phyloP scores from a whole-genome alignment of 2,113 vertebrate species.

The Coptodon bakossiorum region DNA sequence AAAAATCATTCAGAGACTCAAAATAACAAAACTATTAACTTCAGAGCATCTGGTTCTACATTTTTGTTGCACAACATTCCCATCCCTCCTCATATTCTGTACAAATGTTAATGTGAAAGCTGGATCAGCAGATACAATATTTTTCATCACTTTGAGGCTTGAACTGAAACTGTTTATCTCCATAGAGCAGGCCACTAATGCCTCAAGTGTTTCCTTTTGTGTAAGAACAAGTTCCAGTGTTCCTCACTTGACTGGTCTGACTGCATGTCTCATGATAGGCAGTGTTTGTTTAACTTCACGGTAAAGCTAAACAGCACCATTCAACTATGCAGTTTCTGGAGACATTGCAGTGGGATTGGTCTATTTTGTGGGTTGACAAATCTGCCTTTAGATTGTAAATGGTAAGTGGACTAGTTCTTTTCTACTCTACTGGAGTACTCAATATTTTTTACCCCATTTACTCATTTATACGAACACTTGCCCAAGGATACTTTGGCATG shows the following conservation, averaged over 20 bases:
- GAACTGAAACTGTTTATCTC: background rate
- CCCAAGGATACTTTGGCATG: background rate
- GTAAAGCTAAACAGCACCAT: background rate
- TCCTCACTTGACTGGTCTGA: background rate
- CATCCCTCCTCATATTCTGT: background rate
- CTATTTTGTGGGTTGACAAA: background rate
- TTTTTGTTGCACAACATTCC: background rate
- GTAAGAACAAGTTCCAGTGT: background rate
- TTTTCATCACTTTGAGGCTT: background rate
- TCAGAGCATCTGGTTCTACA: background rate
- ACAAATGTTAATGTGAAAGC: background rate
- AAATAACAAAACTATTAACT: background rate
- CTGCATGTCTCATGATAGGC: background rate
- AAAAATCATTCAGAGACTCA: background rate
- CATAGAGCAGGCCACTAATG: background rate
- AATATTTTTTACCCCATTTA: background rate
- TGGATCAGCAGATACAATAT: background rate
- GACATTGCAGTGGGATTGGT: background rate
- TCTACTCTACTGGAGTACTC: background rate
- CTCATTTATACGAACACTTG: background rate
- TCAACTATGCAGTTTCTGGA: background rate
- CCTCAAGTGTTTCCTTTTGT: background rate
- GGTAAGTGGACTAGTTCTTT: background rate
- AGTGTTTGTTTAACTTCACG: background rate
- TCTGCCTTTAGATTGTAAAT: background rate